Evolutionary conservation across 2,113 vertebrate genomes (phyloP), one percentile per base, ranked within the genome.

Genomic region (Notechis scutatus): DNA sequence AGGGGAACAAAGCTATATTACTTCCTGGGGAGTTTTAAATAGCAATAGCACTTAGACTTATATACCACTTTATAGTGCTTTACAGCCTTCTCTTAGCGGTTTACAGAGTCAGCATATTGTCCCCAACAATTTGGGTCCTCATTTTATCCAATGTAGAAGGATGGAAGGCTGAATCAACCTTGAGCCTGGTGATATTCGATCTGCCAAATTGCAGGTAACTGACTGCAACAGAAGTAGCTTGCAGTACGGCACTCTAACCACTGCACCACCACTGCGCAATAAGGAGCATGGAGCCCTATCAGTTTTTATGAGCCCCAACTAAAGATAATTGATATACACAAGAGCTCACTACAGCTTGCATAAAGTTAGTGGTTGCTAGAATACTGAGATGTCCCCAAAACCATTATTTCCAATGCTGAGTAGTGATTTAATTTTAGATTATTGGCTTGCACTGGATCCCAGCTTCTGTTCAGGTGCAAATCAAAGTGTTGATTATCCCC

Each of bases 341-440:
- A 64, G 26, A 64, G 4, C 29, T 64, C 57, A 14, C 61, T 69
- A 15, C 29, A 85, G 69, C 42, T 85, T 92, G 88, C 55, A 93
- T 57, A 21, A 92, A 92, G 34, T 24, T 85, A 57, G 55, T 61
- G 89, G 42, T 90, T 90, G 55, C 64, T 69, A 55, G 81, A 56
- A 54, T 64, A 90, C 50, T 90, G 88, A 93, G 74, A 64, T 87
- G 55, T n/a, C 88, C 89, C 92, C 42, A 34, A 89, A 87, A 81
- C 12, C 55, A 86, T 86, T 86, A 29, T 24, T 34, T 85, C 52
- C 88, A 86, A 61, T 93, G 45, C 26, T 54, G n/a, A 90, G 8
- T 85, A 85, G 21, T 93, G 55, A 90, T 61, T 56, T 86, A 61
- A 93, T 90, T 90, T 50, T 90, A 87, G n/a, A 54, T 90, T 18